phyloP scores from a whole-genome alignment of 2,888 invertebrate genomes.

The Drosophila paranaensis region DNA sequence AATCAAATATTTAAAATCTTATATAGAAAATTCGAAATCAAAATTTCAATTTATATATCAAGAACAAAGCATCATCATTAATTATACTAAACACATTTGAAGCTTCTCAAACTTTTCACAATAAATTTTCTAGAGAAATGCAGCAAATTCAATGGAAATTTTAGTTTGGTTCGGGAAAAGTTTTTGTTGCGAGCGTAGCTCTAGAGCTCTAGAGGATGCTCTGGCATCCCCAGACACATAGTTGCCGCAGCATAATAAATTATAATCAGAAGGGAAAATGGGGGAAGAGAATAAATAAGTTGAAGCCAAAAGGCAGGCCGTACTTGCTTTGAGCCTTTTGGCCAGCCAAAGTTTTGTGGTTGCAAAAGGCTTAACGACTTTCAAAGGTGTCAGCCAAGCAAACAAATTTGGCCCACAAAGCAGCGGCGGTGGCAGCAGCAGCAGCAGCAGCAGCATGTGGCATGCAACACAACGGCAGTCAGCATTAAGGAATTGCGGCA shows the following conservation, averaged over 20 bases:
- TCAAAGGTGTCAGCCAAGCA: constrained; percentile 72
- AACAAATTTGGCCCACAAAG: constrained; percentile 59
- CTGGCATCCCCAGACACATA: neutral
- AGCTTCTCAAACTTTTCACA: neutral
- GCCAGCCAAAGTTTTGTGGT: constrained; percentile 28
- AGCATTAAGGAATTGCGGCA: constrained; percentile 28
- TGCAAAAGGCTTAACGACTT: constrained; percentile 45
- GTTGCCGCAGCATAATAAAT: constrained; percentile 13
- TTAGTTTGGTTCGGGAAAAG: neutral
- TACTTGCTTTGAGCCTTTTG: constrained; percentile 73
- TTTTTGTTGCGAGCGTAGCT: neutral
- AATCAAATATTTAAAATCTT: neutral
- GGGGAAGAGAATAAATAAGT: neutral
- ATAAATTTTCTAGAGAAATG: neutral
- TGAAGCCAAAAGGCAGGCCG: constrained; percentile 28
- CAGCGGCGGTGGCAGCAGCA: constrained; percentile 9
- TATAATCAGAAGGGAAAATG: constrained; percentile 16
- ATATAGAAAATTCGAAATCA: neutral
- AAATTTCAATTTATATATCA: neutral
- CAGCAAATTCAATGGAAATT: neutral
- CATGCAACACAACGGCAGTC: constrained; percentile 27
- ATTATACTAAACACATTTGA: neutral
- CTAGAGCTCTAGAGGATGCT: neutral
- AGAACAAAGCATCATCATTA: neutral
- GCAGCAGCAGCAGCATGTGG: constrained; percentile 14